Base-by-base conservation (phyloP, 2,888 invertebrate species). In the Nemotelus nigrinus region DNA sequence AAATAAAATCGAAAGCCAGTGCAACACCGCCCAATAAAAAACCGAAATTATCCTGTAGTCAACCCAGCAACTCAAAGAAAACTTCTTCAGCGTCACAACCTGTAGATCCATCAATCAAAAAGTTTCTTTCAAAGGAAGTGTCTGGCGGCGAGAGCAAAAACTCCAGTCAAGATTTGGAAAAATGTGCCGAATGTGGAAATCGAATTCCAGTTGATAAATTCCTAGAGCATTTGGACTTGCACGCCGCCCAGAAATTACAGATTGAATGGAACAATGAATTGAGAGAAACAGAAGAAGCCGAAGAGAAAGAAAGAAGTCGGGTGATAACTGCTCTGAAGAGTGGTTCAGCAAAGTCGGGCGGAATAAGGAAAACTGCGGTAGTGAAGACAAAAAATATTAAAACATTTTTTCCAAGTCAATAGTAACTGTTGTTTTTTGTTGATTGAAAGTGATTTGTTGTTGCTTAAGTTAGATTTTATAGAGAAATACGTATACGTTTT, bases 151-250 rank as follows among this genome's bases (percentile, higher is more conserved):
- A 81, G 44, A 87, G 88, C 81, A 64, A 78, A 81, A 48, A 67
- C 47, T 64, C 43, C 57, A 75, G 45, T 10, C 47, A 45, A 25
- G 48, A 43, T 1, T 58, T 53, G 53, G 88, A 90, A 82, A 86
- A 84, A 63, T 97, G 96, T 86, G 82, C 88, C 0, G 91, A 93
- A 83, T 97, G 96, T 86, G 88, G 90, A 45, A 90, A 91, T 83
- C 87, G 85, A 79, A 88, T 96, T 75, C 85, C 89, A 8, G 81
- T 89, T 3, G 89, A 89, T 79, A 92, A 92, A 79, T 88, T 93
- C 82, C 85, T 89, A 0, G 93, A 95, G 83, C 97, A 97, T 87
- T 86, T 90, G 82, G 97, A 97, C 88, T 96, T 92, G 85, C 97
- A 97, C 85, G 89, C 93, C 82, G 97, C 97, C 3, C 90, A 92